These are phyloP conservation scores for Rotaria socialis DNA, from an alignment of 2,888 invertebrate species.

Conservation along the genomic window DNA sequence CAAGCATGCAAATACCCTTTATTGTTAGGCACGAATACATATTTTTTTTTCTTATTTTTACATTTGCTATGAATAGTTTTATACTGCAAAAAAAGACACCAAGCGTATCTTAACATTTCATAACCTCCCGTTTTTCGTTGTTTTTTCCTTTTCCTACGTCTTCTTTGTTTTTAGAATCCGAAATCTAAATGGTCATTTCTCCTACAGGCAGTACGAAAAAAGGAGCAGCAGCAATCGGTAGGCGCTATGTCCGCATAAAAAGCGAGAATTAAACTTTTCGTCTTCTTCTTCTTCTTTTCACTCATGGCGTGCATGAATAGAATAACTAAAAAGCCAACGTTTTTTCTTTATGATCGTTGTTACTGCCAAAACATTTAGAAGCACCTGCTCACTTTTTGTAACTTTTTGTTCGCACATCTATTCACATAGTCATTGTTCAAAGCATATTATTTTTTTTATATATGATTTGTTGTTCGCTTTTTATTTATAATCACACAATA, in stretches of 20 bases:
- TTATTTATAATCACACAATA: neutral
- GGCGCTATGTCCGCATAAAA: neutral
- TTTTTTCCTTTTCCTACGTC: neutral
- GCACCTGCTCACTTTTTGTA: neutral
- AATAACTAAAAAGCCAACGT: too few relatives aligned
- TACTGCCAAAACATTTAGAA: neutral
- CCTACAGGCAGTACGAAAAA: slow-evolving; percentile 42
- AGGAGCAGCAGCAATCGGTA: slow-evolving; percentile 38
- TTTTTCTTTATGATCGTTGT: neutral
- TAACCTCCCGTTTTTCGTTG: neutral
- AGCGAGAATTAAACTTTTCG: neutral
- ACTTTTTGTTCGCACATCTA: neutral
- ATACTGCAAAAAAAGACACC: neutral
- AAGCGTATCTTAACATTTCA: neutral
- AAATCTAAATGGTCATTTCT: slow-evolving; percentile 47
- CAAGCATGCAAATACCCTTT: neutral
- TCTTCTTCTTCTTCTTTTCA: neutral
- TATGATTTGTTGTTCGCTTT: slow-evolving; percentile 10
- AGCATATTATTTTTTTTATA: neutral
- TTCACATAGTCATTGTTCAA: neutral
- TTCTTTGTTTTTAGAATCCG: slow-evolving; percentile 36
- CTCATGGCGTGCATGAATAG: neutral
- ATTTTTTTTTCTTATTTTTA: neutral
- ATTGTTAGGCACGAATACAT: neutral
- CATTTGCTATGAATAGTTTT: neutral